A percentile compares a stretch with the other conserved stretches of the same genome.
Evolutionary conservation across 2,113 vertebrate species (phyloP).

Genomic region (Madoqua kirkii): DNA sequence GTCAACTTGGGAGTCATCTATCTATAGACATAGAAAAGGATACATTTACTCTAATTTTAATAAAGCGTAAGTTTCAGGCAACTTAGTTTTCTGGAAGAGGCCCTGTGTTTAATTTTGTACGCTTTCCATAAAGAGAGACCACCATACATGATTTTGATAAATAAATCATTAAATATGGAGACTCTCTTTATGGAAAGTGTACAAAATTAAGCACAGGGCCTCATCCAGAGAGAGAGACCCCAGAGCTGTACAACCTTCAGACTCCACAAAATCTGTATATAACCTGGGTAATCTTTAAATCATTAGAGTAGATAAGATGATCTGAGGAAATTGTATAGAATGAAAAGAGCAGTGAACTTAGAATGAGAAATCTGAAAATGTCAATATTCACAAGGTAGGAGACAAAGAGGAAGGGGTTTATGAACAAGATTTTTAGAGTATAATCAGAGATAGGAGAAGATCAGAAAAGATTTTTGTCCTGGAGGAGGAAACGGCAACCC

Average conservation of each 20-base stretch:
- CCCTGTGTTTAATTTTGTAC: neutral
- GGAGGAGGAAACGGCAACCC: neutral
- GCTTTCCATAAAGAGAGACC: neutral
- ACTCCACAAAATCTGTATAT: neutral
- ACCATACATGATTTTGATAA: neutral
- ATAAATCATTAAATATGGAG: neutral
- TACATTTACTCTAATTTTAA: neutral
- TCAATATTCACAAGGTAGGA: neutral
- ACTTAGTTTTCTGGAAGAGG: neutral
- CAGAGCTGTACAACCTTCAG: neutral
- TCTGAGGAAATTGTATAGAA: neutral
- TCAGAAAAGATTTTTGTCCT: neutral
- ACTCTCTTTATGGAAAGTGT: too few relatives aligned
- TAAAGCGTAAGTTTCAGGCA: neutral
- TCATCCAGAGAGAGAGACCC: neutral
- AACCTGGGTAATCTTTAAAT: neutral
- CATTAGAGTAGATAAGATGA: neutral
- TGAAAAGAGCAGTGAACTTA: neutral
- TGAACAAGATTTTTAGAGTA: neutral
- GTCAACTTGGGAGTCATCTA: neutral
- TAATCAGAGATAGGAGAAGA: neutral
- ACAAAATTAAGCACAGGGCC: too few relatives aligned
- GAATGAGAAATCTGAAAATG: neutral
- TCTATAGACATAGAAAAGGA: neutral
- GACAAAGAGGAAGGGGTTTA: neutral